phyloP scores from a whole-genome alignment of 2,113 vertebrate species.

The Daboia siamensis region DNA sequence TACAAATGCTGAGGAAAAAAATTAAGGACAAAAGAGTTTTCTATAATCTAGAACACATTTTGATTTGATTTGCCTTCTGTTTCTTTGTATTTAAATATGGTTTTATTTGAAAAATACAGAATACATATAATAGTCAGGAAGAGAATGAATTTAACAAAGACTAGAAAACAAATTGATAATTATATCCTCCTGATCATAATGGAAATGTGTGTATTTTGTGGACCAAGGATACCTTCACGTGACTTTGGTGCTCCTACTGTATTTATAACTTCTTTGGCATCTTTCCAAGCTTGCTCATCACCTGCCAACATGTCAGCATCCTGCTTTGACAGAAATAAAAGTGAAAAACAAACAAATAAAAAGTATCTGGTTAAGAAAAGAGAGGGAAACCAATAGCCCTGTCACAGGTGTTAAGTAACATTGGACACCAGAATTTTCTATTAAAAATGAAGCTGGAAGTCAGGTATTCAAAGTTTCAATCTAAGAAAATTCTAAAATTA shows the following conservation, averaged over 20 bases:
- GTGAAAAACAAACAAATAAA: constrained; percentile 9
- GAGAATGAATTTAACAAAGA: background rate
- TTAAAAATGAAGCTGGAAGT: background rate
- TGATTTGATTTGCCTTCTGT: background rate
- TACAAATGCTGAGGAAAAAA: background rate
- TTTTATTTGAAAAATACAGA: background rate
- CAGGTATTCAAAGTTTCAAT: background rate
- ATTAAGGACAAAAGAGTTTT: background rate
- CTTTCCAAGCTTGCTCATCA: constrained; percentile 71
- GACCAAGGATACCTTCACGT: constrained; percentile 76
- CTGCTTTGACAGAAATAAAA: constrained; percentile 61
- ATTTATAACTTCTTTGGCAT: constrained; percentile 68
- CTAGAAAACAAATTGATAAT: background rate
- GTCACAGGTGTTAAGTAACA: background rate
- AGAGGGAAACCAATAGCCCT: background rate
- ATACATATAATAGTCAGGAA: background rate
- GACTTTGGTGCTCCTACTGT: constrained; percentile 69
- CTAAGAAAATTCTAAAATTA: background rate
- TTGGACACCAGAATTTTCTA: background rate
- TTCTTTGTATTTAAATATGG: background rate
- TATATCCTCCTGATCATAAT: background rate
- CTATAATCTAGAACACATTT: background rate
- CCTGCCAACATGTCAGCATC: constrained; percentile 79
- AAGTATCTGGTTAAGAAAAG: constrained; percentile 22
- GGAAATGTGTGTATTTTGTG: background rate